Conservation (phyloP, 1,140 invertebrate genomes). For the Lanistes nyassanus region DNA sequence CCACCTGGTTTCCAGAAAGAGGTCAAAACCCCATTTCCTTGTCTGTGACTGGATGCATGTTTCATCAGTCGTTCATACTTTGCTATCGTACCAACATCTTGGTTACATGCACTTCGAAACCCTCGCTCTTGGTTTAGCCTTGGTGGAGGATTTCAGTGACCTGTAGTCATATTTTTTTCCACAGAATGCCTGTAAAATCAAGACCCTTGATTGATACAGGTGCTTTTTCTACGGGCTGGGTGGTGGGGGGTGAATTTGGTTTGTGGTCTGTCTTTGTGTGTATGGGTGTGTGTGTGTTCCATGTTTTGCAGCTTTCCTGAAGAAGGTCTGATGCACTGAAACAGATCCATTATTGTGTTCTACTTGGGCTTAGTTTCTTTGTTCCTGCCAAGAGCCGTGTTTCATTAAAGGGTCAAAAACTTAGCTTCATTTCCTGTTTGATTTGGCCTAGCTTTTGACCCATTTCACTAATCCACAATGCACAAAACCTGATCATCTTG, state of each 20-base stretch:
- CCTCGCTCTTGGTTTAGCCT: neutral
- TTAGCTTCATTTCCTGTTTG: neutral
- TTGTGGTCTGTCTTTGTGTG: neutral
- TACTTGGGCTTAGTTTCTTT: neutral
- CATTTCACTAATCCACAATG: neutral
- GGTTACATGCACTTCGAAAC: neutral
- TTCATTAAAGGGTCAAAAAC: neutral
- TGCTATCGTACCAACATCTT: too few species aligned
- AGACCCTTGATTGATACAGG: too few species aligned
- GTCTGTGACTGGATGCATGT: too few species aligned
- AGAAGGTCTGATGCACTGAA: neutral
- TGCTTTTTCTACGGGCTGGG: too few species aligned
- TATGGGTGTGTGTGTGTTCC: neutral
- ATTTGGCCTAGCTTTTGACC: neutral
- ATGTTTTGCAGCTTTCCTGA: neutral
- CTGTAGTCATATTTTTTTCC: neutral
- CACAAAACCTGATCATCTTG: neutral
- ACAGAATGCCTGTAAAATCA: neutral
- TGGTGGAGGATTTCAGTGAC: neutral
- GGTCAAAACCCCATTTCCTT: too few species aligned
- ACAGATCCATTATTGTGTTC: neutral
- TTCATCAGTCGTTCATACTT: too few species aligned
- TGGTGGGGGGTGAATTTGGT: too few species aligned
- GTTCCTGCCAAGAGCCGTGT: neutral
- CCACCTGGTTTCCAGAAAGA: too few species aligned